Percentiles rank a stretch among this genome's conserved stretches.
These are phyloP conservation scores for Hypena proboscidalis DNA, from an alignment of 2,888 invertebrate genomes.

Conservation along the genomic window DNA sequence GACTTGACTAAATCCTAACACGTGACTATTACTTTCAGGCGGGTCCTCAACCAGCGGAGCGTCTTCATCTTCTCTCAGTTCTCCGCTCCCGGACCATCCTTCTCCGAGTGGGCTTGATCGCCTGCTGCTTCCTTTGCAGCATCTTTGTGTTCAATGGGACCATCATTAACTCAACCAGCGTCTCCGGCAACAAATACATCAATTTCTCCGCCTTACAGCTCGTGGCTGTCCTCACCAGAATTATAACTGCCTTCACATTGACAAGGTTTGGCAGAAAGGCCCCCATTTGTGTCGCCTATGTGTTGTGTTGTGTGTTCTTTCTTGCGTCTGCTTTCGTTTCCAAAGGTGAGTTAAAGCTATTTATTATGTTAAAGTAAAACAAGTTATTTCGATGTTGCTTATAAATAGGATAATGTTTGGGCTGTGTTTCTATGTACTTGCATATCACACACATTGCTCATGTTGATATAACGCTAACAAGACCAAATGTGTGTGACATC, in stretches of 20 bases:
- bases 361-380: background rate
- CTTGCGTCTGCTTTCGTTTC: conserved; percentile 84
- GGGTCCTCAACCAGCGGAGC: conserved; percentile 35
- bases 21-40: too few species aligned
- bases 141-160: conserved; percentile 92
- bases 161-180: conserved; percentile 89
- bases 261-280: conserved; percentile 86
- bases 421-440: too few species aligned
- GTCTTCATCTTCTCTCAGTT: conserved; percentile 51
- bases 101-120: conserved; percentile 66
- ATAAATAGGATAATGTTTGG: too few species aligned
- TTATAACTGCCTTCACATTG: conserved; percentile 82
- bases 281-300: conserved; percentile 73
- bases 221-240: conserved; percentile 87
- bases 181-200: conserved; percentile 90
- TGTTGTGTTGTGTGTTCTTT: conserved; percentile 80
- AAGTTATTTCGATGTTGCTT: too few species aligned
- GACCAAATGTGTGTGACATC: too few species aligned
- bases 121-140: conserved; percentile 89
- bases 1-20: too few species aligned
- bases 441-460: too few species aligned
- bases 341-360: conserved; percentile 62
- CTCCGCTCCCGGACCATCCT: conserved; percentile 68
- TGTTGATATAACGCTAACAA: too few species aligned
- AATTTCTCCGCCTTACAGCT: conserved; percentile 89